Evolutionary conservation across 2,113 vertebrate genomes (phyloP), one percentile per base, ranked within the genome.

Genomic region (Cromileptes altivelis): DNA sequence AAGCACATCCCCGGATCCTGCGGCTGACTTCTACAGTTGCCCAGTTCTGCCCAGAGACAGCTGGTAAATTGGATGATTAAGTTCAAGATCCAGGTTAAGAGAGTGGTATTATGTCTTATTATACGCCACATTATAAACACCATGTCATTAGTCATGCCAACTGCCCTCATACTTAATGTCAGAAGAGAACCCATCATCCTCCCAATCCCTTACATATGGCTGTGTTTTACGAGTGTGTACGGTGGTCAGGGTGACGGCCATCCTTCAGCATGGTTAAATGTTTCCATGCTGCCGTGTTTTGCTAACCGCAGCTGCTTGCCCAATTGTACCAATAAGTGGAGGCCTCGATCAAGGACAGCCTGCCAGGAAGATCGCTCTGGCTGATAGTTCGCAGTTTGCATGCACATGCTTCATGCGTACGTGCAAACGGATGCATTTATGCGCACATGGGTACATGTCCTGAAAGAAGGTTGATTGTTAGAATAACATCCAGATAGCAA

Each of bases 121-220:
- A 88, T 49, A 81, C 62, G 23, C 65, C 79, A 82, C 58, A 84
- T 72, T 79, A 78, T 87, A 86, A 88, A 89, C 72, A 86, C 77
- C n/a, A 52, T 60, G 65, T 79, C 53, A 85, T 88, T 90, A 80
- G 85, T 83, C 69, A 85, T 53, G 85, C 72, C 58, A 15, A 58
- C 13, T 80, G 57, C 50, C 60, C 55, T 81, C 19, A 69, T 45
- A 47, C 75, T 55, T 63, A 75, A 78, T 85, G 80, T 84, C 74
- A 89, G 86, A 88, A 84, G 80, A 64, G 47, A 79, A 88, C 58
- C 64, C 57, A 82, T 74, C 75, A 61, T 85, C 64, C 47, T 73
- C 19, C 55, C 56, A 75, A 85, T 88, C 88, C 82, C 82, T 75
- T 69, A 89, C 92, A 94, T 61, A 86, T 94, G 92, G 84, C 69